Conservation (phyloP, 2,113 vertebrate species). For the Lathamus discolor region DNA sequence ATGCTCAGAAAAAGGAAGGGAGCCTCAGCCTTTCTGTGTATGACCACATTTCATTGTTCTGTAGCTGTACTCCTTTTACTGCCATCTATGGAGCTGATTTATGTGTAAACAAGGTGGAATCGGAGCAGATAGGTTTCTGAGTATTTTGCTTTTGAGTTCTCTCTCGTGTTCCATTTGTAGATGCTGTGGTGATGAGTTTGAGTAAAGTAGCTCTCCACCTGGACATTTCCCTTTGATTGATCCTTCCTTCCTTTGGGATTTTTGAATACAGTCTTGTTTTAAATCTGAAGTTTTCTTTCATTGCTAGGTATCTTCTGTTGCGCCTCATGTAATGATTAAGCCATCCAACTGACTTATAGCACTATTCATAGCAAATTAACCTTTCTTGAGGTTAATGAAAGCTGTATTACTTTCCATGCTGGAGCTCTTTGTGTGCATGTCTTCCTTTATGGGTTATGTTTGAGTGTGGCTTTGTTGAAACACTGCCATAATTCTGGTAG, state of each 20-base stretch:
- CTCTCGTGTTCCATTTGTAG: neutral
- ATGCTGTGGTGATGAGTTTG: neutral
- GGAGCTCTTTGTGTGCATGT: neutral
- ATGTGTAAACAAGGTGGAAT: neutral
- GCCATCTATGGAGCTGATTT: neutral
- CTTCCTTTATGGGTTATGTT: neutral
- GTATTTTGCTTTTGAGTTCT: neutral
- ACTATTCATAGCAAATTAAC: neutral
- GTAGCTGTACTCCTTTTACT: neutral
- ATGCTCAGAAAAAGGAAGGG: neutral
- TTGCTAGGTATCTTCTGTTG: neutral
- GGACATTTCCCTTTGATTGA: neutral
- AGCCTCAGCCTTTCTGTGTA: neutral
- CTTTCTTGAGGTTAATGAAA: neutral
- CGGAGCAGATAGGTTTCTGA: neutral
- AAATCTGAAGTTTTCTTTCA: neutral
- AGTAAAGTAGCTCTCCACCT: neutral
- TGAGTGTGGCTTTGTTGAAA: neutral
- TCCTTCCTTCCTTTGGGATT: neutral
- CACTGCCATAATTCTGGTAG: neutral
- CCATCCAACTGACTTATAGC: neutral
- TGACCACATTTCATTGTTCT: neutral
- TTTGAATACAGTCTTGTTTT: neutral
- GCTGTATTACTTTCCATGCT: neutral
- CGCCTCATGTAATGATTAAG: neutral